Conservation (phyloP, 2,888 invertebrate genomes). For the Flexamia atlantica region DNA sequence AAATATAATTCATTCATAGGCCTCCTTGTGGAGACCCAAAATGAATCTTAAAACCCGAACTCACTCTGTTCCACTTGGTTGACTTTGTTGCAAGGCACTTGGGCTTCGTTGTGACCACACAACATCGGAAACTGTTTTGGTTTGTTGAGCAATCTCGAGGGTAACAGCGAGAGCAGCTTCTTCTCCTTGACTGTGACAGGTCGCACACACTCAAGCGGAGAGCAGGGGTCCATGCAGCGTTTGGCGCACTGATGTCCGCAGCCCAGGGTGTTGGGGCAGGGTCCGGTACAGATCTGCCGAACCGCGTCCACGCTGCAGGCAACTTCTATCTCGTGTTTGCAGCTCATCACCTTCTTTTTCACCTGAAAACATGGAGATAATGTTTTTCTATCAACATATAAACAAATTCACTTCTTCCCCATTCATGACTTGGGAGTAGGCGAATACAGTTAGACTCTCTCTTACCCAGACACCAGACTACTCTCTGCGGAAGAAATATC, state of each 20-base stretch:
- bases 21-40: no score
- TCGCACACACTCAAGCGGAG: background rate
- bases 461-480: no score
- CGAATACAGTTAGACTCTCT: no score
- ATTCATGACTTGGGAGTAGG: no score
- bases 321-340: conserved; percentile 15
- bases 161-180: background rate
- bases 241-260: conserved; percentile 47
- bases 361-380: conserved; percentile 21
- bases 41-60: no score
- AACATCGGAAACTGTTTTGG: background rate
- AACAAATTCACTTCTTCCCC: no score
- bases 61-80: background rate
- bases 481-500: no score
- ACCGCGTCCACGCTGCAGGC: background rate
- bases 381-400: no score
- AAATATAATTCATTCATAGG: no score
- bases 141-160: background rate
- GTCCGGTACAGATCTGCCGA: background rate
- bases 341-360: conserved; percentile 5
- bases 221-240: conserved; percentile 31
- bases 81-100: conserved; percentile 29
- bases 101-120: conserved; percentile 36
- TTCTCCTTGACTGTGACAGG: conserved; percentile 9
- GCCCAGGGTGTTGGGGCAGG: conserved; percentile 13